A percentile compares a stretch with the other conserved stretches of the same genome.
Evolutionary conservation across 2,113 vertebrate species (phyloP).

Genomic region (Nematolebias whitei): DNA sequence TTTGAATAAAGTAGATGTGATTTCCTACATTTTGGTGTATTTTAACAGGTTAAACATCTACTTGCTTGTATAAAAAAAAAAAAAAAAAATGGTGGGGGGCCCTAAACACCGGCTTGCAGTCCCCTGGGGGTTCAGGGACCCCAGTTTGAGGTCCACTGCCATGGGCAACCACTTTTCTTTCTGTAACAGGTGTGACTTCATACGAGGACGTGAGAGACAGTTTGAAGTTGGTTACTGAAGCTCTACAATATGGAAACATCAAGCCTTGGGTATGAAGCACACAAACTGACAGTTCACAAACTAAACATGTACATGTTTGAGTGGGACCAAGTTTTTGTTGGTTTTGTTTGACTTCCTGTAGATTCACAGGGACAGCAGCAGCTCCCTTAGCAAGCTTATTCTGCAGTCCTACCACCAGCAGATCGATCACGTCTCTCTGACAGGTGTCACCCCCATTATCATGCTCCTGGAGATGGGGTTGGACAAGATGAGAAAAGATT

Average conservation of each 20-base stretch:
- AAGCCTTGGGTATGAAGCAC: conserved; percentile 89
- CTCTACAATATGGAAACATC: conserved; percentile 84
- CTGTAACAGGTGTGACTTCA: conserved; percentile 84
- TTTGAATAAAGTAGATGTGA: no score
- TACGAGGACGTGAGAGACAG: conserved; percentile 89
- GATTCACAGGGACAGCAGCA: conserved; percentile 92
- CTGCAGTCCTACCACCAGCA: conserved; percentile 89
- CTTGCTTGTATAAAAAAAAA: no score
- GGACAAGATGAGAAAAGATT: conserved; percentile 97
- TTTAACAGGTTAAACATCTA: no score
- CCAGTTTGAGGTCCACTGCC: no score
- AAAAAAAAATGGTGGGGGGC: no score
- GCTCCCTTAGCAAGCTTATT: conserved; percentile 88
- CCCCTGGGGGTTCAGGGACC: no score
- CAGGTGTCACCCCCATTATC: conserved; percentile 82
- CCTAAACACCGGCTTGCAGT: no score
- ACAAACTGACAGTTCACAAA: neutral
- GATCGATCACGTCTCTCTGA: conserved; percentile 83
- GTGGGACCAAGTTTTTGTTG: neutral
- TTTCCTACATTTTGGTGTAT: no score
- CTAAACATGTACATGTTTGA: neutral
- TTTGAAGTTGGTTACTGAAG: conserved; percentile 85
- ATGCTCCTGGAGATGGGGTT: conserved; percentile 95
- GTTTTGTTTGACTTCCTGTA: conserved; percentile 46
- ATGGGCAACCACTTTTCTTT: conserved; percentile 6